Conservation (phyloP, 2,888 invertebrate species). For the Cartodere bifasciata region DNA sequence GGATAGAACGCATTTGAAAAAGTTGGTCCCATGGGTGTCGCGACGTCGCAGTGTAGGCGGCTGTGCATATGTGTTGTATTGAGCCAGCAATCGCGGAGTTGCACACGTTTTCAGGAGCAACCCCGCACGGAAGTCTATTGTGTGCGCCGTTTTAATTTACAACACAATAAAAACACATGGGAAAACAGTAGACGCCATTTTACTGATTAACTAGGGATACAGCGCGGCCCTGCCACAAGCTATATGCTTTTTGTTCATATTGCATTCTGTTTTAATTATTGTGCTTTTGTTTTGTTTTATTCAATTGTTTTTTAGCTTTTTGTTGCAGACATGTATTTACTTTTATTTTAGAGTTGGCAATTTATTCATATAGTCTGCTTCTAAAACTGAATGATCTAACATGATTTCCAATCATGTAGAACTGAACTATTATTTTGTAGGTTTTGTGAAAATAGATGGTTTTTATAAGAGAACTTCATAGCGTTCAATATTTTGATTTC, state of each 20-base stretch:
- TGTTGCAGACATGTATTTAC: no score
- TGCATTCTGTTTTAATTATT: conserved; percentile 38
- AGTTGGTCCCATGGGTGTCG: conserved; percentile 30
- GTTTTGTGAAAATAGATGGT: no score
- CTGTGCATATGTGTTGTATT: conserved; percentile 14
- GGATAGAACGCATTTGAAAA: conserved; percentile 6
- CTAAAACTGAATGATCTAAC: no score
- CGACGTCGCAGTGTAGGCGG: conserved; percentile 25
- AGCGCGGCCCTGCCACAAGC: conserved; percentile 31
- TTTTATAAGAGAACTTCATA: no score
- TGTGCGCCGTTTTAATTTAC: conserved; percentile 37
- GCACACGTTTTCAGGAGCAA: conserved; percentile 30
- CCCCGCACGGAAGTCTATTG: conserved; percentile 32
- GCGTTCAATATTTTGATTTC: no score
- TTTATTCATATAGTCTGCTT: no score
- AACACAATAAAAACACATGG: conserved; percentile 40
- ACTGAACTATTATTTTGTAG: no score
- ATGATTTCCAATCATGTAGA: no score
- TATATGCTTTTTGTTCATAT: conserved; percentile 34
- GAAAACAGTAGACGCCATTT: conserved; percentile 40
- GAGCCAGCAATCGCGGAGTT: conserved; percentile 27
- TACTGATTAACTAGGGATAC: conserved; percentile 39
- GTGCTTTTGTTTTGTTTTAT: conserved; percentile 32
- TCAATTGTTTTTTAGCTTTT: conserved; percentile 35
- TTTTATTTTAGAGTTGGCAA: no score